phyloP scores from a whole-genome alignment of 2,797 vertebrate species.

The Cuculus canorus region DNA sequence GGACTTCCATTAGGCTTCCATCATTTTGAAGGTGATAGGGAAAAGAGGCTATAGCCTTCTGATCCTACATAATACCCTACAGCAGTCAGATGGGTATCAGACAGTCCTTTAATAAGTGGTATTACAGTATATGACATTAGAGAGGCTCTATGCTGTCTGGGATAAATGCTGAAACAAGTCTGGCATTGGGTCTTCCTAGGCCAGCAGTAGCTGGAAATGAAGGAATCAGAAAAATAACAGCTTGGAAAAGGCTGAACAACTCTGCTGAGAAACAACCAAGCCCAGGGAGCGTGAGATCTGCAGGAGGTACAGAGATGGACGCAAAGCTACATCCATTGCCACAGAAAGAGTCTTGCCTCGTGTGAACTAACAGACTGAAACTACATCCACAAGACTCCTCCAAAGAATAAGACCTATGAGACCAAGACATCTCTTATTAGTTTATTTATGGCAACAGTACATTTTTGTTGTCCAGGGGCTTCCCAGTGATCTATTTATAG shows the following conservation, averaged over 20 bases:
- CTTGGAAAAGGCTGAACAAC: neutral
- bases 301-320: neutral
- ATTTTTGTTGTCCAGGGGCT: constrained; percentile 49
- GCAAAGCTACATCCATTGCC: neutral
- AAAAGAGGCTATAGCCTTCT: constrained; percentile 2
- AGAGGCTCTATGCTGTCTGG: neutral
- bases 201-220: neutral
- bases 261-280: neutral
- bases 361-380: neutral
- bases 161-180: neutral
- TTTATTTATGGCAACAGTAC: constrained; percentile 26
- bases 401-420: neutral
- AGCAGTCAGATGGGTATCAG: neutral
- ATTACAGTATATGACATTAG: neutral
- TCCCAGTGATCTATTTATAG: constrained; percentile 71
- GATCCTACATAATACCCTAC: neutral
- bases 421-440: neutral
- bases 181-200: neutral
- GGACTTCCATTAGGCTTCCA: neutral
- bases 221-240: neutral
- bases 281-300: neutral
- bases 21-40: neutral
- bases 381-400: neutral
- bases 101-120: neutral
- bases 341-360: neutral